Percentiles rank a stretch among this genome's conserved stretches.
phyloP scores from a whole-genome alignment of 2,888 invertebrate species.

The Coleophora flavipennella region DNA sequence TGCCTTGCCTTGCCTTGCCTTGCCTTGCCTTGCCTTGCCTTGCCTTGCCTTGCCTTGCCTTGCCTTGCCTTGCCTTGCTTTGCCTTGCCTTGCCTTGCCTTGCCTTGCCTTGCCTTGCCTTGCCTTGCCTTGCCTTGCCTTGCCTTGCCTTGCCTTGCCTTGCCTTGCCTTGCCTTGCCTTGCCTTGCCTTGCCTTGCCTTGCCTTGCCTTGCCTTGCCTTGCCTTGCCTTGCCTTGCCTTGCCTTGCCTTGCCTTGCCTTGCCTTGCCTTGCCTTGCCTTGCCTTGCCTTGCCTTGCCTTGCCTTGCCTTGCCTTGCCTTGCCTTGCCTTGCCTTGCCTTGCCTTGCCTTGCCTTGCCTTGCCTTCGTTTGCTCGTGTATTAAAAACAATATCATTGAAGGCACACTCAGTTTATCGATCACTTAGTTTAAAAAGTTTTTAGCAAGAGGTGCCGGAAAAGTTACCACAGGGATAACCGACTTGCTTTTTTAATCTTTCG shows the following conservation, averaged over 20 bases:
- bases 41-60: not conserved
- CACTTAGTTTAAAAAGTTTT: too few species aligned
- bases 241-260: not conserved
- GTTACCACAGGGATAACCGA: too few species aligned
- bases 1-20: not conserved
- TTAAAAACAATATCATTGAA: too few species aligned
- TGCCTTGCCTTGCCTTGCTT: not conserved
- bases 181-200: not conserved
- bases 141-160: not conserved
- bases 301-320: not conserved
- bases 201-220: not conserved
- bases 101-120: not conserved
- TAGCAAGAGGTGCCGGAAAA: too few species aligned
- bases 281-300: conserved; percentile 1
- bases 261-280: not conserved
- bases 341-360: not conserved
- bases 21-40: not conserved
- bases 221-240: not conserved
- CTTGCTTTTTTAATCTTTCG: too few species aligned
- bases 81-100: not conserved
- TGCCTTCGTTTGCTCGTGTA: not conserved
- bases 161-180: not conserved
- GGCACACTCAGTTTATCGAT: too few species aligned
- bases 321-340: not conserved
- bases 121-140: not conserved